Percentiles rank a stretch among this genome's conserved stretches.
Conservation (phyloP, 2,797 vertebrate genomes). For the Protosalanx chinensis region DNA sequence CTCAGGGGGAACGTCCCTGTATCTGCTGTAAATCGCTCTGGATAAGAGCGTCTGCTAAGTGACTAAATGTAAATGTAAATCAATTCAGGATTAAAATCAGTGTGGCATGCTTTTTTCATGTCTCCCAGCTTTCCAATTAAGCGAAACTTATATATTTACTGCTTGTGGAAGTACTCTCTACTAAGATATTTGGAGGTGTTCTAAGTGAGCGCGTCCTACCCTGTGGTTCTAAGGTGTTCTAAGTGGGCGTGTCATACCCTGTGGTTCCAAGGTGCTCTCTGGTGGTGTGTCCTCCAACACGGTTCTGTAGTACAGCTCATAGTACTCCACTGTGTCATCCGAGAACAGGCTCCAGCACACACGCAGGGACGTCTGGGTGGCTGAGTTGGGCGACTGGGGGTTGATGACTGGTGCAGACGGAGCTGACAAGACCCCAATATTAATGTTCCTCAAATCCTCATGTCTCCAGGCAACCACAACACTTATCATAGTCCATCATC, state of each 20-base stretch:
- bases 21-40: too few species aligned
- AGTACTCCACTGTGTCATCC: conserved; percentile 89
- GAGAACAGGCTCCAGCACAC: conserved; percentile 94
- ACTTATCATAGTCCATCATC: background rate
- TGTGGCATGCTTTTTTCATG: too few species aligned
- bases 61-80: too few species aligned
- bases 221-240: conserved; percentile 48
- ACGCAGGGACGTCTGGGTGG: conserved; percentile 80
- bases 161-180: too few species aligned
- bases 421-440: conserved; percentile 62
- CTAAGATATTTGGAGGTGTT: background rate
- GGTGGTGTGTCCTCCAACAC: conserved; percentile 70
- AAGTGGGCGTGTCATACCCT: conserved; percentile 61
- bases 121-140: too few species aligned
- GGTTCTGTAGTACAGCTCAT: conserved; percentile 81
- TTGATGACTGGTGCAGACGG: conserved; percentile 95
- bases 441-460: background rate
- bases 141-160: too few species aligned
- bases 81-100: too few species aligned
- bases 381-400: conserved; percentile 85
- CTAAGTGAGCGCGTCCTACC: conserved; percentile 48
- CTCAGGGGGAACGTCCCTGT: too few species aligned
- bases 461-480: conserved; percentile 12
- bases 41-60: too few species aligned
- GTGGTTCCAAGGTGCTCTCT: conserved; percentile 52